Evolutionary conservation across 2,888 invertebrate genomes (phyloP).

Genomic region (Copidosoma aretas): DNA sequence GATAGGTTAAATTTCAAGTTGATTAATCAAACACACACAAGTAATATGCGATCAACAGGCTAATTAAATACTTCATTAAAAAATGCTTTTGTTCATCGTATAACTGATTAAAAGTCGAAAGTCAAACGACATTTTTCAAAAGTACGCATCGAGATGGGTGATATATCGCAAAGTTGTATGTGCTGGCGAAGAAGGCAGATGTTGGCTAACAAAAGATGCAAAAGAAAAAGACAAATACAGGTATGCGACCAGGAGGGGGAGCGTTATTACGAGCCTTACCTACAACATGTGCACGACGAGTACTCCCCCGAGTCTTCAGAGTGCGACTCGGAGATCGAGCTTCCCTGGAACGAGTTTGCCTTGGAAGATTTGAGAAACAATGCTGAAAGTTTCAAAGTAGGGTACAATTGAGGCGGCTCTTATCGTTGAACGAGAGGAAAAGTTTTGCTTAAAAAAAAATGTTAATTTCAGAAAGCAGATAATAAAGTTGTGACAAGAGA

Average conservation of each 20-base stretch:
- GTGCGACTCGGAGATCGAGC: constrained; percentile 53
- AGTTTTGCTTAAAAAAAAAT: neutral
- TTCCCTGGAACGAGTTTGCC: constrained; percentile 56
- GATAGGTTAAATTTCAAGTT: constrained; percentile 8
- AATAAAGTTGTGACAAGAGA: neutral
- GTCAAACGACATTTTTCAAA: no score
- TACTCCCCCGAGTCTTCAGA: constrained; percentile 48
- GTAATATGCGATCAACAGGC: neutral
- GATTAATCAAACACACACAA: neutral
- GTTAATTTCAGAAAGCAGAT: neutral
- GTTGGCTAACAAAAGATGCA: neutral
- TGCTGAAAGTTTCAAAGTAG: no score
- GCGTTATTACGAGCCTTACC: constrained; percentile 53
- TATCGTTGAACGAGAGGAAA: no score
- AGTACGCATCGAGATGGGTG: neutral
- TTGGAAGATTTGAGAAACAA: neutral
- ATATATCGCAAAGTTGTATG: constrained; percentile 3
- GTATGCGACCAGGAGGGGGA: constrained; percentile 53
- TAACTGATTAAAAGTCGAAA: no score
- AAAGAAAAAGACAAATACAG: constrained; percentile 45
- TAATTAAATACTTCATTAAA: no score
- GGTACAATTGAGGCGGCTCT: no score
- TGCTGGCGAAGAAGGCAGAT: neutral
- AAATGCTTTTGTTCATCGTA: neutral
- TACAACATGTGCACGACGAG: constrained; percentile 47